A percentile compares a stretch with the other conserved stretches of the same genome.
Evolutionary conservation across 2,888 invertebrate genomes (phyloP).

Genomic region (Melipona beecheii): DNA sequence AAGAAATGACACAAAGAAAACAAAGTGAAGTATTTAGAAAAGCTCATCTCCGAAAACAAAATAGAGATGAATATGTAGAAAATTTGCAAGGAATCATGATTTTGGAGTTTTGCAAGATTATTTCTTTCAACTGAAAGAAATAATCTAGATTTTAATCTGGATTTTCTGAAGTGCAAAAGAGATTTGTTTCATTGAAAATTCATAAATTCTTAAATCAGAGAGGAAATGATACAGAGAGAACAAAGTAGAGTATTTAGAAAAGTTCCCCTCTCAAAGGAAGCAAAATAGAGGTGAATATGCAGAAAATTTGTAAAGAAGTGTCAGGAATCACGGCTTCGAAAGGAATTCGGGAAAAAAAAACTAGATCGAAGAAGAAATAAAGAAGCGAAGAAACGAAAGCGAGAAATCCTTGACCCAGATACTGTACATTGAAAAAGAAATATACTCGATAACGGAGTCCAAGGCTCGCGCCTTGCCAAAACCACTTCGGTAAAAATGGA

Average conservation of each 20-base stretch:
- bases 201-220: too few relatives aligned
- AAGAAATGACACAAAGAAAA: too few relatives aligned
- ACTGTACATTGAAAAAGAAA: conserved; percentile 7
- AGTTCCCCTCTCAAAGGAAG: neutral
- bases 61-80: too few relatives aligned
- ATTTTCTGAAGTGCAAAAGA: too few relatives aligned
- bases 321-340: neutral
- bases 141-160: too few relatives aligned
- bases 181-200: too few relatives aligned
- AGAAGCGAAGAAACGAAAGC: conserved; percentile 21
- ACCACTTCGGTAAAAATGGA: conserved; percentile 26
- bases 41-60: too few relatives aligned
- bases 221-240: neutral
- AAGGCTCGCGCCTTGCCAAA: conserved; percentile 43
- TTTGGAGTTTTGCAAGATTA: too few relatives aligned
- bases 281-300: neutral
- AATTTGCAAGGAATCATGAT: too few relatives aligned
- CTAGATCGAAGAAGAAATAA: neutral
- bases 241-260: too few relatives aligned
- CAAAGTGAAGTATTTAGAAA: too few relatives aligned
- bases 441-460: conserved; percentile 43
- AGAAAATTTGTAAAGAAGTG: neutral
- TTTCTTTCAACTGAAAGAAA: too few relatives aligned
- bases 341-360: neutral
- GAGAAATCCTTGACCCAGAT: conserved; percentile 59